Evolutionary conservation across 1,140 invertebrate genomes (phyloP), one percentile per base, ranked within the genome.

Genomic region (Araneus ventricosus): DNA sequence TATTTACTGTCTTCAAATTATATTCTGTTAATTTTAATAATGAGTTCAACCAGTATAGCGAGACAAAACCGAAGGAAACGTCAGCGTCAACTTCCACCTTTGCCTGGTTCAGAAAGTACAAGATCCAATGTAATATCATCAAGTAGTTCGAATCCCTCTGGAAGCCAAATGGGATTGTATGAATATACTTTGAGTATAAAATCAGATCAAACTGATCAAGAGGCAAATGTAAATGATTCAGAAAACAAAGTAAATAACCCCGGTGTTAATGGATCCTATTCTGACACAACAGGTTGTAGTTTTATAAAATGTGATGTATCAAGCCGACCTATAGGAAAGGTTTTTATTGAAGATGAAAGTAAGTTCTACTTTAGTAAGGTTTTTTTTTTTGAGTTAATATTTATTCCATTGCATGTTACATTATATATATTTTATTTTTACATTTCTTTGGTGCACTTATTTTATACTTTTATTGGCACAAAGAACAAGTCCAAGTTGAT

Each of bases 311-410:
- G 67, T 88, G 84, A 93, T 39, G 63, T 93, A 4, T 93, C 91
- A 27, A 93, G 91, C 87, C 84, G 85, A 2, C 85, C 85, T 1
- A 30, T 80, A 20, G 91, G 85, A 39, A 93, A 93, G 61, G 39
- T 93, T 10, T 93, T 87, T 80, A 45, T 93, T 34, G 91, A 93
- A 80, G 91, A 88, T 27, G 85, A 93, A 27, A 93, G 91, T 93
- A 93, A 87, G 84, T 41, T 27, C 7, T 84, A 4, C 14, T 57
- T 3, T 14, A 27, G 3, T 67, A n/a, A 1, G 1, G 24, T n/a
- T 8, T 27, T 67, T n/a, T 67, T 4, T 59, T 22, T 59, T 59
- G 14, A n/a, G n/a, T n/a, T 52, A 52, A 1, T 52, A 14, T 52
- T 52, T 52, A 52, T 52, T 52, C 1, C 1, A 1, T 52, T 52